Evolutionary conservation across 2,888 invertebrate species (phyloP).

Genomic region (Tinea semifulvella): DNA sequence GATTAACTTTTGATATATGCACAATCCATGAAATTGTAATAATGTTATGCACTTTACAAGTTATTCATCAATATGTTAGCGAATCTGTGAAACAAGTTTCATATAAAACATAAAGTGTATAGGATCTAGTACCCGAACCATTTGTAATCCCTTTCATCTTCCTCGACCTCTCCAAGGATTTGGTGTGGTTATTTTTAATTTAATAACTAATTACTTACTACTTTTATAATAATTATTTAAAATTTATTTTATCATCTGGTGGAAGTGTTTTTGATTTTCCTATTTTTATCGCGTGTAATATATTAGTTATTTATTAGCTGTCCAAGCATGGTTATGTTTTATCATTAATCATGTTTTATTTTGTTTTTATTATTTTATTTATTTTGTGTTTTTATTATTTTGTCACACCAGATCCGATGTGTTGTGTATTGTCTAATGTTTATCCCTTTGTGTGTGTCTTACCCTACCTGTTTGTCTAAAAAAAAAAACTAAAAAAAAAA

Average conservation of each 20-base stretch:
- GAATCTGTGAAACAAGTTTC: slow-evolving; percentile 43
- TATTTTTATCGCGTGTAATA: slow-evolving; percentile 55
- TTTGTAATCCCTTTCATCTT: slow-evolving; percentile 53
- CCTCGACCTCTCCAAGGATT: slow-evolving; percentile 65
- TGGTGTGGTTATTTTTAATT: slow-evolving; percentile 64
- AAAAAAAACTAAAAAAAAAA: slow-evolving; percentile 28
- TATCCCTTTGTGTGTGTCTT: slow-evolving; percentile 90
- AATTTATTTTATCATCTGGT: slow-evolving; percentile 61
- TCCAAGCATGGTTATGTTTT: slow-evolving; percentile 60
- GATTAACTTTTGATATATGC: slow-evolving; percentile 47
- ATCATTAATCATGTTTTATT: slow-evolving; percentile 29
- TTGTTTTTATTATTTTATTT: slow-evolving; percentile 23
- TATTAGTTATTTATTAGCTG: slow-evolving; percentile 47
- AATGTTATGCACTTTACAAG: slow-evolving; percentile 55
- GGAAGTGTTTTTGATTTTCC: slow-evolving; percentile 67
- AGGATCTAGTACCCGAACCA: slow-evolving; percentile 58
- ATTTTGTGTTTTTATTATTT: slow-evolving; percentile 35
- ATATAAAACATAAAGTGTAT: slow-evolving; percentile 45
- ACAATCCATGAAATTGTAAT: slow-evolving; percentile 41
- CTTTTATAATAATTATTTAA: slow-evolving; percentile 34
- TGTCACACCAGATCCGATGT: slow-evolving; percentile 68
- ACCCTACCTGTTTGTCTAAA: slow-evolving; percentile 69
- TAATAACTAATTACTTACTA: slow-evolving; percentile 40
- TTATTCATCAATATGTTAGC: slow-evolving; percentile 49
- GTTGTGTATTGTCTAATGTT: slow-evolving; percentile 92